These are phyloP conservation scores for Pagrus major DNA, from an alignment of 2,113 vertebrate genomes.

Conservation along the genomic window DNA sequence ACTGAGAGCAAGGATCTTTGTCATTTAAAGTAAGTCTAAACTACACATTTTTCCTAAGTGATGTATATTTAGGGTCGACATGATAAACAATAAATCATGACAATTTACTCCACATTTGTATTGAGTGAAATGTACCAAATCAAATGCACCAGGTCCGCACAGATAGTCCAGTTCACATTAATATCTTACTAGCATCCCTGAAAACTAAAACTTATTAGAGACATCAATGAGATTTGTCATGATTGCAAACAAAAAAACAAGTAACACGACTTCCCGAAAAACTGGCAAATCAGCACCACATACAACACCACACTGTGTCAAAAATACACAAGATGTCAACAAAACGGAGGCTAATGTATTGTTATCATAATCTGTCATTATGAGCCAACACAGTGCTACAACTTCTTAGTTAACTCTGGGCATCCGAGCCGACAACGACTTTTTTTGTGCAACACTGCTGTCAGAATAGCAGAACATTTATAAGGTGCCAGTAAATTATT, in stretches of 20 bases:
- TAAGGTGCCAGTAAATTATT: background rate
- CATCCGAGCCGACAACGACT: no score
- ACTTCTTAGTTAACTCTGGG: background rate
- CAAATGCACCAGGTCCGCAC: background rate
- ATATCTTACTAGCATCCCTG: no score
- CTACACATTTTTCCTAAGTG: no score
- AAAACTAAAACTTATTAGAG: background rate
- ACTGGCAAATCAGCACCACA: no score
- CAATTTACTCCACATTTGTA: background rate
- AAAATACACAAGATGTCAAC: background rate
- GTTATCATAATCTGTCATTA: constrained; percentile 4
- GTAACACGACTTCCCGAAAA: no score
- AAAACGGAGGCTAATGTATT: background rate
- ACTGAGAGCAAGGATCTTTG: background rate
- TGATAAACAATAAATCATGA: background rate
- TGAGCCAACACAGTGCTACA: background rate
- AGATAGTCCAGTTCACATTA: no score
- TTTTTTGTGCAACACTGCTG: background rate
- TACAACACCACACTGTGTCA: no score
- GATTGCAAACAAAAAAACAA: no score
- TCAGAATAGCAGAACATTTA: background rate
- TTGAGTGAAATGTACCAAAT: background rate
- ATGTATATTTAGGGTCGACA: no score
- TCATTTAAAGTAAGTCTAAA: background rate
- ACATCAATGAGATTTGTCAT: background rate